phyloP scores from a whole-genome alignment of 1,140 invertebrate species.

The Cardiocondyla obscurior region DNA sequence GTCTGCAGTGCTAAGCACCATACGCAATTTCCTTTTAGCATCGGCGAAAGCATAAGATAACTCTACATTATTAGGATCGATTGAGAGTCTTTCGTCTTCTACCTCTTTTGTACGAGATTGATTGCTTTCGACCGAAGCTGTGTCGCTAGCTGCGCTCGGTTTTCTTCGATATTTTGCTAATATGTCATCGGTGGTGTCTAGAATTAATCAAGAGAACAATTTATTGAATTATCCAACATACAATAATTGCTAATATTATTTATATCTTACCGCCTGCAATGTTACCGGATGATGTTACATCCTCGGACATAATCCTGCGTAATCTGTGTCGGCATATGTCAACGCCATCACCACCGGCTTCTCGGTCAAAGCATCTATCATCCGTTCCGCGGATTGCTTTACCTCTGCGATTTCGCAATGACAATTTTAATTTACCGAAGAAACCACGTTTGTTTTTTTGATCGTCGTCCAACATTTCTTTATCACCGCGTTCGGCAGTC shows the following conservation, averaged over 20 bases:
- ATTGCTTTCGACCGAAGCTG: conserved; percentile 81
- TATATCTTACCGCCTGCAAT: conserved; percentile 72
- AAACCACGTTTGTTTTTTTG: conserved; percentile 86
- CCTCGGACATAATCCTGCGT: conserved; percentile 84
- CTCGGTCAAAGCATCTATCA: conserved; percentile 82
- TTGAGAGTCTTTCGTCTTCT: conserved; percentile 85
- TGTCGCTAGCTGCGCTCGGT: conserved; percentile 86
- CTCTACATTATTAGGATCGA: conserved; percentile 87
- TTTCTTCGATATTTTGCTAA: conserved; percentile 97
- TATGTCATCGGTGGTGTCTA: conserved; percentile 95
- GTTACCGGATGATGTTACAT: conserved; percentile 76
- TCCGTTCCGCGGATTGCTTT: conserved; percentile 84
- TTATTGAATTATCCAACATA: neutral
- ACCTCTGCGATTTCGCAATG: conserved; percentile 87
- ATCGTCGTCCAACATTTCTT: conserved; percentile 86
- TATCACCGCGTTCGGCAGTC: conserved; percentile 92
- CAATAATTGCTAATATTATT: neutral
- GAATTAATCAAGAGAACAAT: conserved; percentile 59
- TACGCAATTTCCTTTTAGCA: conserved; percentile 95
- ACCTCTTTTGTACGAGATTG: conserved; percentile 79
- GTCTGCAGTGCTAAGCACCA: conserved; percentile 94
- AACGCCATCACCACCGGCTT: conserved; percentile 78
- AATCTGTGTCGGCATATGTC: conserved; percentile 79
- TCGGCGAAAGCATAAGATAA: conserved; percentile 89
- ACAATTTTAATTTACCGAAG: conserved; percentile 88